These are phyloP conservation scores for Myrmecobius fasciatus DNA, from an alignment of 2,113 vertebrate genomes.

Conservation along the genomic window DNA sequence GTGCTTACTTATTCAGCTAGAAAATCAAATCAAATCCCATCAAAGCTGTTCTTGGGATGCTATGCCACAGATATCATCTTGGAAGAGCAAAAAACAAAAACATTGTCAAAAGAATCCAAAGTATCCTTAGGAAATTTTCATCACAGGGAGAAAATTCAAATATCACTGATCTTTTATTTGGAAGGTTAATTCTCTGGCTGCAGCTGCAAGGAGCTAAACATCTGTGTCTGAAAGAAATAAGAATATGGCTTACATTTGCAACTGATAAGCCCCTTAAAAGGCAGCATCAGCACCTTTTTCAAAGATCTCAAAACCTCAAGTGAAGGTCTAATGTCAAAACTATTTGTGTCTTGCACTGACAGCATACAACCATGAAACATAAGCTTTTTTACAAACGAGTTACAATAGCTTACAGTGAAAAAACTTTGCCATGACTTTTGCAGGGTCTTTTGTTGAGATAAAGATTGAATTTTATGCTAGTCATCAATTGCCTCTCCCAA, in stretches of 20 bases:
- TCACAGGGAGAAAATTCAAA: neutral
- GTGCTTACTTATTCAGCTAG: neutral
- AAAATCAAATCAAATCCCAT: neutral
- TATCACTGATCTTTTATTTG: neutral
- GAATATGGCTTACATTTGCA: neutral
- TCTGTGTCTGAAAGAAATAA: neutral
- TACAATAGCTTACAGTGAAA: neutral
- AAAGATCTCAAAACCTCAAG: neutral
- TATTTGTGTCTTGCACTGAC: rapidly evolving
- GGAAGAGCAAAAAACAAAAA: neutral
- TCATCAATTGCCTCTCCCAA: neutral
- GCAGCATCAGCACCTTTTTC: neutral
- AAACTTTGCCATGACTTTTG: neutral
- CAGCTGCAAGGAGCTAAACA: neutral
- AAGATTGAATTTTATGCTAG: neutral
- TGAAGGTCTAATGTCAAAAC: neutral
- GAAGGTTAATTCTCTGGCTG: neutral
- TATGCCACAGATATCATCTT: neutral
- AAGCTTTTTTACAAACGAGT: slow-evolving; percentile 5
- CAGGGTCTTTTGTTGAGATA: neutral
- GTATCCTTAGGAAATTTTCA: neutral
- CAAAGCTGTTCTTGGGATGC: neutral
- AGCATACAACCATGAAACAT: neutral
- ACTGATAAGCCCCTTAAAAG: neutral
- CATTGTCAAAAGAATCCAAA: neutral